A percentile compares a stretch with the other conserved stretches of the same genome.
Conservation (phyloP, 1,140 invertebrate species). For the Nixonia krombeini region DNA sequence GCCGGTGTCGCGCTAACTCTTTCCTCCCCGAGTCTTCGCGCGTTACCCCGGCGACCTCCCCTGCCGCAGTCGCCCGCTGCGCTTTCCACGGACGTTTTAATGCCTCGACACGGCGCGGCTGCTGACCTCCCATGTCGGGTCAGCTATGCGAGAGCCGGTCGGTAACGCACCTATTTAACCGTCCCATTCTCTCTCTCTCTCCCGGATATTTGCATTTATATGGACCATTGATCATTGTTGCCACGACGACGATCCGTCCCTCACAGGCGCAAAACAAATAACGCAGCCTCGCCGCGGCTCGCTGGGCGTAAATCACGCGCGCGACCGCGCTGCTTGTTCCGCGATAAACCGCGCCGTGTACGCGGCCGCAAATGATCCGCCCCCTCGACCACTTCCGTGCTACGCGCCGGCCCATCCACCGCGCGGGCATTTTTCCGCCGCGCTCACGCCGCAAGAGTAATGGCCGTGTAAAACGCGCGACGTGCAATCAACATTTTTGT, state of each 20-base stretch:
- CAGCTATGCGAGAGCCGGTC: slow-evolving; percentile 10
- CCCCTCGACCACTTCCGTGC: slow-evolving; percentile 27
- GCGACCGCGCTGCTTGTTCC: slow-evolving; percentile 3
- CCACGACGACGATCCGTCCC: slow-evolving; percentile 8
- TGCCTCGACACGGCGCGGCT: slow-evolving; percentile 4
- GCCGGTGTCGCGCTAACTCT: no score
- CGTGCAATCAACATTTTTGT: background rate
- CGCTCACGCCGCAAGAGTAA: background rate
- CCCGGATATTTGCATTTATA: slow-evolving; percentile 41
- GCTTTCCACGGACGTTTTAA: slow-evolving; percentile 20
- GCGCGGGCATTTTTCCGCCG: background rate
- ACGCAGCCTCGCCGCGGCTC: background rate
- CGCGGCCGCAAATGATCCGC: slow-evolving; percentile 17
- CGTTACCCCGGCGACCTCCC: slow-evolving; percentile 28
- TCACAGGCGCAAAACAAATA: slow-evolving; percentile 16
- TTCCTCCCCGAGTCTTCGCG: slow-evolving; percentile 43
- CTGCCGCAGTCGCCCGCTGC: slow-evolving; percentile 18
- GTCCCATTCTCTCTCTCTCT: slow-evolving; percentile 27
- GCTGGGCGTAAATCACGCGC: slow-evolving; percentile 10
- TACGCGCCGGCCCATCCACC: slow-evolving; percentile 15
- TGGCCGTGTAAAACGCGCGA: background rate
- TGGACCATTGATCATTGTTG: slow-evolving; percentile 41
- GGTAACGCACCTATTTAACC: background rate
- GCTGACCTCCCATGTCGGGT: slow-evolving; percentile 17
- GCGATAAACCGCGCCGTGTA: slow-evolving; percentile 7